Percentiles rank a stretch among this genome's conserved stretches.
Evolutionary conservation across 1,140 invertebrate species (phyloP).

Genomic region (Parapsyche elsis): DNA sequence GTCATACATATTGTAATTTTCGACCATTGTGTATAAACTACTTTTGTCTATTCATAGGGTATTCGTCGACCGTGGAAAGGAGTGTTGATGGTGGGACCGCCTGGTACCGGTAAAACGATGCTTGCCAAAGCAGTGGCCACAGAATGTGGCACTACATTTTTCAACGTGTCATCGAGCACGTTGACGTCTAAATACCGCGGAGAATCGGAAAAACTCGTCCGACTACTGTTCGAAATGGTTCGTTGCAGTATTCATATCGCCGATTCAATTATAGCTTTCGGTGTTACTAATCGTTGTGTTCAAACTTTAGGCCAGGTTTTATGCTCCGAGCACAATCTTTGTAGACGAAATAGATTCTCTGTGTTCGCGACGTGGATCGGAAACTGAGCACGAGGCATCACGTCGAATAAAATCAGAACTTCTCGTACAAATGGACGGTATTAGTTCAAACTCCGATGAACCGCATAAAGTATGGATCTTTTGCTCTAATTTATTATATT

Average conservation of each 20-base stretch:
- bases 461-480: conserved; percentile 66
- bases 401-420: conserved; percentile 97
- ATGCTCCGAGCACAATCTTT: conserved; percentile 99
- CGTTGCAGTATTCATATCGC: conserved; percentile 50
- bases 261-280: conserved; percentile 39
- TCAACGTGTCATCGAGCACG: conserved; percentile 97
- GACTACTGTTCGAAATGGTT: conserved; percentile 98
- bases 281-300: conserved; percentile 15
- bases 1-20: not conserved
- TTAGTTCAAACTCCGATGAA: conserved; percentile 80
- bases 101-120: conserved; percentile 99
- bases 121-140: conserved; percentile 99
- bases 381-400: conserved; percentile 98
- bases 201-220: conserved; percentile 98
- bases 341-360: conserved; percentile 99
- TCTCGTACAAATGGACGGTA: conserved; percentile 99
- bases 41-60: conserved; percentile 68
- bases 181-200: conserved; percentile 98
- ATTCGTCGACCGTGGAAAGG: conserved; percentile 87
- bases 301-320: conserved; percentile 89
- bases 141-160: conserved; percentile 99
- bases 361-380: conserved; percentile 94
- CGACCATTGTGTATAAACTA: not conserved
- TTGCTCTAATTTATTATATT: too few relatives aligned
- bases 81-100: conserved; percentile 97